Base-by-base conservation (phyloP, 2,113 vertebrate genomes). In the Anseranas semipalmata region DNA sequence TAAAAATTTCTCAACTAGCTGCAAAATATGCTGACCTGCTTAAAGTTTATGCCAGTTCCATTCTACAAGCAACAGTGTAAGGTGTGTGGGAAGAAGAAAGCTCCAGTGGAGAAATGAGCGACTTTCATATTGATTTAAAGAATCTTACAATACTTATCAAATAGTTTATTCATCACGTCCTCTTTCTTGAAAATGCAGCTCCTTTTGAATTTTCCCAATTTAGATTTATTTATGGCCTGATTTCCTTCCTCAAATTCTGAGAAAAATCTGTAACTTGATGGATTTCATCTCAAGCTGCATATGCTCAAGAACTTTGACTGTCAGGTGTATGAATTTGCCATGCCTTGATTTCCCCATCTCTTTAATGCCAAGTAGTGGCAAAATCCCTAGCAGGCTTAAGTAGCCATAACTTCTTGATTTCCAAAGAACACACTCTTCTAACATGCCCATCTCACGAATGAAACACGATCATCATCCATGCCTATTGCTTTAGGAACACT, bases 21-120 rank as follows among this genome's bases (percentile, higher is more conserved):
- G 70, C 30, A 52, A 85, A 90, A 46, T 7, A 27, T 48, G 22
- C 27, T 24, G 62, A 53, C 85, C 18, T 87, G 39, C 63, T 32
- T 15, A 1, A 41, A 43, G 39, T 15, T 75, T 48, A n/a, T 96
- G 76, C 46, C 65, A 65, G 35, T 56, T 84, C 35, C 37, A 7
- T 56, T 70, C 52, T 58, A 60, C 68, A 66, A 43, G 39, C 10
- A 75, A 30, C n/a, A 70, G 20, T 22, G 66, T 63, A 68, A 92
- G 62, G 27, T 25, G 19, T 18, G 60, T 92, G 85, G 90, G 90
- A 94, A 93, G 68, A 60, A 94, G 45, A 83, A 78, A 74, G 48
- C 52, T 78, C 27, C 16, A 18, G 33, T 4, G 27, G 30, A 92
- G 60, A 70, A 89, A 84, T 30, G 28, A 95, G 20, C 33, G 93